phyloP scores from a whole-genome alignment of 2,113 vertebrate species.

The Gracilinanus agilis region DNA sequence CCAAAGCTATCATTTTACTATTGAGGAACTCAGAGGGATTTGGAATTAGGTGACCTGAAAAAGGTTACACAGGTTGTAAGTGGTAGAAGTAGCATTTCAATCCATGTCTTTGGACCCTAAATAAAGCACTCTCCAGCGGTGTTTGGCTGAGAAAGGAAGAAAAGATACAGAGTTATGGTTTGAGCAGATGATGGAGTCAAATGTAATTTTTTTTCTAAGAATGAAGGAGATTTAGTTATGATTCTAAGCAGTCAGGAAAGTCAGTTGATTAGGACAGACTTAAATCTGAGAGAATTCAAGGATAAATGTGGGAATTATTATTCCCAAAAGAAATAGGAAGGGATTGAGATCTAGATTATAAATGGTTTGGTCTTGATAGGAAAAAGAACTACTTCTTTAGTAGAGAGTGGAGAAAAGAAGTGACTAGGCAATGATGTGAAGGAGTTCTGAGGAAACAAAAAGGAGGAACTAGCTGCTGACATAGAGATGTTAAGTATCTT shows the following conservation, averaged over 20 bases:
- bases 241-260: not conserved
- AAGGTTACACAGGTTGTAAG: not conserved
- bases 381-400: not conserved
- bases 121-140: not conserved
- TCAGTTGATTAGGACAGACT: not conserved
- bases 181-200: not conserved
- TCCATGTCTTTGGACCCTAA: not conserved
- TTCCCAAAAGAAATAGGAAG: not conserved
- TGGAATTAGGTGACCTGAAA: not conserved
- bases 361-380: not conserved
- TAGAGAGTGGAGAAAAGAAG: not conserved
- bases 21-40: not conserved
- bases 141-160: not conserved
- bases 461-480: no score
- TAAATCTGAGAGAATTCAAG: not conserved
- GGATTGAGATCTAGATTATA: not conserved
- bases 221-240: not conserved
- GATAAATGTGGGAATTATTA: not conserved
- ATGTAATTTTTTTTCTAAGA: not conserved
- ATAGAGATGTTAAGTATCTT: no score
- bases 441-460: not conserved
- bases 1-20: not conserved
- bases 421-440: not conserved
- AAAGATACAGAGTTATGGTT: not conserved
- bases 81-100: not conserved